A percentile compares a stretch with the other conserved stretches of the same genome.
Conservation (phyloP, 2,888 invertebrate genomes). For the Meganola albula region DNA sequence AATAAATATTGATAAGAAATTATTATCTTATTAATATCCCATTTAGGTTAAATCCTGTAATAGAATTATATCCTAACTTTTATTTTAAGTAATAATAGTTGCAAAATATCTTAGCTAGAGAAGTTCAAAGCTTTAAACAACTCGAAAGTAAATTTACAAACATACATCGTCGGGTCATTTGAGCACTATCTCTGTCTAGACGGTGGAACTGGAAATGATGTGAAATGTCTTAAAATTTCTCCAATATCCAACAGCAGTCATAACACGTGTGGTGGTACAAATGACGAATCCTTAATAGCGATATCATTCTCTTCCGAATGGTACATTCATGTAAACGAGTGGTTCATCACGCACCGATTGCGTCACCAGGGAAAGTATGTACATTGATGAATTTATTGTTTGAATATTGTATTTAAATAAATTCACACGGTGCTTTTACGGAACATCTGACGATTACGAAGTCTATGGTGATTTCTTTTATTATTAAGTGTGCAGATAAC, state of each 20-base stretch:
- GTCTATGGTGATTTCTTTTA: conserved; percentile 7
- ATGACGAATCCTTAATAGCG: conserved; percentile 53
- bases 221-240: conserved; percentile 34
- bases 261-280: conserved; percentile 28
- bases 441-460: conserved; percentile 1
- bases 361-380: conserved; percentile 67
- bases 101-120: too few relatives aligned
- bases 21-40: too few relatives aligned
- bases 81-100: too few relatives aligned
- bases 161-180: neutral
- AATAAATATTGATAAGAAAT: too few relatives aligned
- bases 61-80: too few relatives aligned
- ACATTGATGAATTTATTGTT: conserved; percentile 50
- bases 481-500: too few relatives aligned
- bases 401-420: conserved; percentile 30
- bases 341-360: conserved; percentile 53
- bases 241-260: conserved; percentile 26
- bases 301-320: conserved; percentile 43
- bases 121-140: too few relatives aligned
- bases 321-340: conserved; percentile 54
- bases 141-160: conserved; percentile 22
- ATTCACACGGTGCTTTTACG: conserved; percentile 17
- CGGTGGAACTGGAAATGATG: conserved; percentile 26
- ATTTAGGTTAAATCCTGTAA: too few relatives aligned
- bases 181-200: conserved; percentile 24